Base-by-base conservation (phyloP, 2,888 invertebrate genomes). In the Lasioglossum leucozonium region DNA sequence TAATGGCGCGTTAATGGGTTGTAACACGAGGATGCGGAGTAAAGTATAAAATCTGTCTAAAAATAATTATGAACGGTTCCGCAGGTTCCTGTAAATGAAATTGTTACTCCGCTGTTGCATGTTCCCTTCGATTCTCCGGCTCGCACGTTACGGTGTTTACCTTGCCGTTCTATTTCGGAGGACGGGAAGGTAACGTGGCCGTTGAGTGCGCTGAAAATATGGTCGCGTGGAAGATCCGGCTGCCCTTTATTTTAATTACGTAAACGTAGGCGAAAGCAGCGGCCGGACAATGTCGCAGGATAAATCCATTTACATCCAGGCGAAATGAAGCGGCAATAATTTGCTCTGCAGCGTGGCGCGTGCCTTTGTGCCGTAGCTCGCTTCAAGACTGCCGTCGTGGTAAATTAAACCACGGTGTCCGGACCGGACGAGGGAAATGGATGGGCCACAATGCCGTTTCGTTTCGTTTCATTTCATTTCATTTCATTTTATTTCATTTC, bases 391-490 rank as follows among this genome's bases (percentile, higher is more conserved):
- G 47, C 77, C 44, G 86, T 73, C 75, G 67, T 58, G 55, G 79
- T 81, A 77, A 89, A 88, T 87, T 88, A 85, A 89, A 79, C 58
- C 77, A 44, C 72, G 37, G 67, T 65, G 81, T 67, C 87, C 37
- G 62, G 65, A 47, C 71, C 67, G 11, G 67, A 37, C 62, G 78
- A 78, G 34, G n/a, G 51, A 79, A 81, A 87, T 16, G 73, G 79
- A 87, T 85, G 79, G 71, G n/a, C 34, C 62, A 6, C 26, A 16
- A 65, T 44, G 58, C n/a, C 58, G 67, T 72, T 87, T 76, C 67
- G 51, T 73, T 88, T 89, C 26, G 55, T n/a, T 26, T 26, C 55
- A 26, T n/a, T 58, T 58, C 58, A 26, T n/a, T 58, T 58, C 58
- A 26, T n/a, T 10, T 13, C 58, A 26, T n/a, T 58, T 55, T 55